Base-by-base conservation (phyloP, 1,140 invertebrate genomes). In the Heterodera carotae region DNA sequence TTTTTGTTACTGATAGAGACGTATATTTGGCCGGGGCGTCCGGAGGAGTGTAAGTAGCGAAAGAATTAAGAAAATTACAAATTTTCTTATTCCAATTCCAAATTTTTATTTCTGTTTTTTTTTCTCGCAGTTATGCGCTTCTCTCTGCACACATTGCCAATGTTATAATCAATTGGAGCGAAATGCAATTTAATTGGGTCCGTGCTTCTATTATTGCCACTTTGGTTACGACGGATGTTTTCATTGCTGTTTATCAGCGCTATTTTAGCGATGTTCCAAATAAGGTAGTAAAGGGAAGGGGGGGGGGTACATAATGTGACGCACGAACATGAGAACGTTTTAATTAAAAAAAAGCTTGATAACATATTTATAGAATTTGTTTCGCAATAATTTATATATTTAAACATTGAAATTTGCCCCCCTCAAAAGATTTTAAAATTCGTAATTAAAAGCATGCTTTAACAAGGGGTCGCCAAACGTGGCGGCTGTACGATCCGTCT, bases 111-210 rank as follows among this genome's bases (percentile, higher is more conserved):
- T 73, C 34, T 39, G 2, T 5, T 12, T 56, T 56, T n/a, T n/a
- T n/a, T n/a, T n/a, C n/a, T n/a, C n/a, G n/a, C 56, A 74, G 72
- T 0, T 98, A 98, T 88, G 94, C 96, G 6, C 84, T 98, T 7
- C 94, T 98, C 29, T 93, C 95, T 0, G 96, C 95, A 18, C 96
- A 99, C 87, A 91, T 98, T 62, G 94, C 96, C 22, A 96, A 94
- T 29, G 93, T 98, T 12, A 92, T 98, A 77, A 92, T 97, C 25
- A 96, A 97, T 88, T 97, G 93, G 93, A 89, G 90, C 56, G 93
- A 97, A 89, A 96, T 96, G 94, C 93, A 0, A 90, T 80, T 84
- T 29, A 80, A 82, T 75, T 82, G 92, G 62, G 89, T 93, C 0
- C 93, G 95, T 81, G 88, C 95, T 39, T 43, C 76, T 10, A 83